Conservation (phyloP, 2,888 invertebrate species). For the Synanthedon tipuliformis region DNA sequence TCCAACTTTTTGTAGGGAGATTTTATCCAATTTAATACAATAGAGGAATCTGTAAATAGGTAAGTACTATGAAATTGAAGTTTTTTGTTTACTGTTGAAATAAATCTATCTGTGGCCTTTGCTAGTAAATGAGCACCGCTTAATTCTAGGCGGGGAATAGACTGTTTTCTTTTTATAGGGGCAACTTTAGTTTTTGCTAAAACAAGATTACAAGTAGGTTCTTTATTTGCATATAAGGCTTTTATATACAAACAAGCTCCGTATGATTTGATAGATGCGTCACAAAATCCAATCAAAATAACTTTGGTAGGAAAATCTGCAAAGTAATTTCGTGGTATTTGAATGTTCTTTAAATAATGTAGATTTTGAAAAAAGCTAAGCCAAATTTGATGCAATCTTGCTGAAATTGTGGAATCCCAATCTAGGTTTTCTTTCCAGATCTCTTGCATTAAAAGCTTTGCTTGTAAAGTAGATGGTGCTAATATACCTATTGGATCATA, state of each 20-base stretch:
- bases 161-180: neutral
- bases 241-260: neutral
- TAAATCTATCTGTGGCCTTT: neutral
- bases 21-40: conserved; percentile 7
- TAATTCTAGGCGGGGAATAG: neutral
- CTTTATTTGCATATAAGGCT: neutral
- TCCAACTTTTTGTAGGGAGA: conserved; percentile 3
- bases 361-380: neutral
- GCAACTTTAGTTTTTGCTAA: neutral
- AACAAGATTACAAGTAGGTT: neutral
- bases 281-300: neutral
- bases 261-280: neutral
- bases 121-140: neutral
- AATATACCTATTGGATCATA: neutral
- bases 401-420: conserved; percentile 1
- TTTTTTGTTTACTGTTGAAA: neutral
- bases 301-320: neutral
- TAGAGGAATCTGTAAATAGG: conserved; percentile 5
- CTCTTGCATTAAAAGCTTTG: neutral
- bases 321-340: neutral
- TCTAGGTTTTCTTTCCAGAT: neutral
- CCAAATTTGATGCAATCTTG: neutral
- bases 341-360: neutral
- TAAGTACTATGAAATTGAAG: conserved; percentile 1
- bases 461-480: neutral